Evolutionary conservation across 2,888 invertebrate genomes (phyloP).

Genomic region (Lamellibrachia satsuma): DNA sequence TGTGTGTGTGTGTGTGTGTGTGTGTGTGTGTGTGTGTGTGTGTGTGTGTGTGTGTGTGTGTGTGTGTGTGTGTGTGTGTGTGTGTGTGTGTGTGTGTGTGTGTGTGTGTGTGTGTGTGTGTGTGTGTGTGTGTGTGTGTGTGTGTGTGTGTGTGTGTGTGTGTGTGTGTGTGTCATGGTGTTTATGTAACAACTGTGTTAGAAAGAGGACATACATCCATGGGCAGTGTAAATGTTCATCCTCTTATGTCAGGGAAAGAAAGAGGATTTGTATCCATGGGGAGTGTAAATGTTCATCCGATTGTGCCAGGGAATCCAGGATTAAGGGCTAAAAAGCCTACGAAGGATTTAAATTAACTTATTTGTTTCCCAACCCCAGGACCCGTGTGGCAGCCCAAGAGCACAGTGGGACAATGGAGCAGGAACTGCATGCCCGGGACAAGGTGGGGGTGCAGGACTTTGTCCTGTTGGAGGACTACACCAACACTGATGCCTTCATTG

Average conservation of each 20-base stretch:
- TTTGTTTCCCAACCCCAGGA: not conserved
- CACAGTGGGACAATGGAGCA: constrained; percentile 57
- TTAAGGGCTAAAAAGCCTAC: not conserved
- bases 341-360: not conserved
- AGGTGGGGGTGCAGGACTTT: constrained; percentile 91
- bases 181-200: no score
- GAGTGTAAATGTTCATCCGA: not conserved
- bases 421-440: constrained; percentile 75
- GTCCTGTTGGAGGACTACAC: constrained; percentile 87
- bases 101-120: constrained; percentile 17
- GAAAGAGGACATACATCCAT: no score
- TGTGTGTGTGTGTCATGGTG: no score
- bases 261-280: not conserved
- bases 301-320: not conserved
- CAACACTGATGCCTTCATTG: constrained; percentile 83
- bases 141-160: no score
- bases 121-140: constrained; percentile 14
- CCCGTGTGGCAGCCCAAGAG: not conserved
- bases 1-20: constrained; percentile 19
- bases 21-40: constrained; percentile 19
- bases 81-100: constrained; percentile 18
- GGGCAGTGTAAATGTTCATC: not conserved
- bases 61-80: constrained; percentile 19
- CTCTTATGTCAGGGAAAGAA: not conserved
- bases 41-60: constrained; percentile 19